Base-by-base conservation (phyloP, 2,113 vertebrate genomes). In the Spilogale gracilis region DNA sequence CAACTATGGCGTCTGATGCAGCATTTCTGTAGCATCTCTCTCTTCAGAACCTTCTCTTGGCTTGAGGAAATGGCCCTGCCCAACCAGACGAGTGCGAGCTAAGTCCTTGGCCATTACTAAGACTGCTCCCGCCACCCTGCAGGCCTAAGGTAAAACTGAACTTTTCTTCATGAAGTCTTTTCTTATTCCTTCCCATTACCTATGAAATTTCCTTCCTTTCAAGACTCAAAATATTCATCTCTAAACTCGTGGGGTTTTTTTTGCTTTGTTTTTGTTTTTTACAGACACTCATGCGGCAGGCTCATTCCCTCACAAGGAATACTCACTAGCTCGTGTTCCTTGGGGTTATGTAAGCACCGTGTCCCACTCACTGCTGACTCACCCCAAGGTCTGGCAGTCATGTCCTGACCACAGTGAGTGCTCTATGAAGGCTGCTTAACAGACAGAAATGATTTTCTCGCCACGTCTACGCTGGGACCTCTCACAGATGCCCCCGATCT, bases 1-100 rank as follows among this genome's bases (percentile, higher is more conserved):
- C 56, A 56, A 50, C 73, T 23, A n/a, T 88, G 96, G 95, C 86
- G 94, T 96, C 95, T 97, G 71, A 25, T 65, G 94, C 76, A 69
- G 56, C 69, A 60, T 90, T 89, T 96, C 67, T 25, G 13, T 14
- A 85, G 86, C 82, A 92, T 74, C 56, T 95, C 91, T 91, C 95
- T 83, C 71, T 89, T 69, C 7, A 67, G 60, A 82, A n/a, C 50
- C 52, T 96, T 91, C 23, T 82, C 65, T 61, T 25, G 65, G 58
- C 45, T 67, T 80, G 67, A 83, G 79, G 79, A 80, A 89, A 90
- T 27, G 96, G 80, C 12, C 73, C 84, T 94, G 43, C 82, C 50
- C 89, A 80, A 83, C 5, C 65, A 45, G 17, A 82, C 25, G 67
- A 84, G 67, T 78, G 16, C 45, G 54, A 76, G 45, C 43, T 25